phyloP scores from a whole-genome alignment of 2,797 vertebrate genomes.

The Florisuga fusca region DNA sequence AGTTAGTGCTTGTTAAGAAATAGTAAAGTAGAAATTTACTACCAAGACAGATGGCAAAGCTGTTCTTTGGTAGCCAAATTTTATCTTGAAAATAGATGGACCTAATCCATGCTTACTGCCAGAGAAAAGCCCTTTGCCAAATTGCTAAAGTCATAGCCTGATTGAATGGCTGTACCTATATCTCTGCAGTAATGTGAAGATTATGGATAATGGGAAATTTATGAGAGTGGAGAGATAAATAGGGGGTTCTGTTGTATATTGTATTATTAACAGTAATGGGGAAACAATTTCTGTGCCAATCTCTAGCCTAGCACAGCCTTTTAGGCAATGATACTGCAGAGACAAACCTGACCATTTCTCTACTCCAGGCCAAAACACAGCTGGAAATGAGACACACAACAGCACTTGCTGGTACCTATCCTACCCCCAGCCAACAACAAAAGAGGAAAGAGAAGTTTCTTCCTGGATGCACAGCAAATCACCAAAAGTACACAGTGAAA shows the following conservation, averaged over 20 bases:
- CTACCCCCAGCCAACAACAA: not conserved
- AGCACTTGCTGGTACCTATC: not conserved
- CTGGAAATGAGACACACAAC: not conserved
- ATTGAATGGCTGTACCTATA: too few species aligned
- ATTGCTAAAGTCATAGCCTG: not conserved
- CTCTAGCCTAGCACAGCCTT: not conserved
- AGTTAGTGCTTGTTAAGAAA: not conserved
- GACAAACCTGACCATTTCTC: not conserved
- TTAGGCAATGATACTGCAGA: not conserved
- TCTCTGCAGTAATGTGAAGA: not conserved
- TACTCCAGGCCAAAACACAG: not conserved
- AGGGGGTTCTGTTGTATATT: not conserved
- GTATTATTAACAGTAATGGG: not conserved
- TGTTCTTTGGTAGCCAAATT: not conserved
- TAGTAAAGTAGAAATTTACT: not conserved
- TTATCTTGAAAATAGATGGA: not conserved
- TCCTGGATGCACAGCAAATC: not conserved
- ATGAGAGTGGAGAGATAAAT: not conserved
- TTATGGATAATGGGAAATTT: not conserved
- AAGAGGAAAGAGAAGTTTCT: not conserved
- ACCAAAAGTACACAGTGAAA: not conserved
- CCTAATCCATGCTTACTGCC: not conserved
- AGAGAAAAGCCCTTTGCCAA: not conserved
- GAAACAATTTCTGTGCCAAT: rapidly evolving
- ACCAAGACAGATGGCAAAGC: not conserved